Base-by-base conservation (phyloP, 92 coral and sea anemone genomes). In the Porites cylindrica region DNA sequence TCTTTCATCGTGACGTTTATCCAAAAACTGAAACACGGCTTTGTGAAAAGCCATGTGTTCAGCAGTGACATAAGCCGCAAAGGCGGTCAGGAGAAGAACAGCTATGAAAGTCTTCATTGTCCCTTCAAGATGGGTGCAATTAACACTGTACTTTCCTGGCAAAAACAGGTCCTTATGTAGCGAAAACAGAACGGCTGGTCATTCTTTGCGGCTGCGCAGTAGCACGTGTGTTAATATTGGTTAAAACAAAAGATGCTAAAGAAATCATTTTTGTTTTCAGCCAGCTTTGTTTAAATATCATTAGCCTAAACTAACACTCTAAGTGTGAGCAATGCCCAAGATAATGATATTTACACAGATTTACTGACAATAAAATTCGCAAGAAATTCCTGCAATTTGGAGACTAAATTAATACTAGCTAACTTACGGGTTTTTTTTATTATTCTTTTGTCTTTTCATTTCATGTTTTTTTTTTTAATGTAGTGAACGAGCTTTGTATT, bases 71-170 rank as follows among this genome's bases (percentile, higher is more conserved):
- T 73, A 83, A 5, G 74, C 87, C 29, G 64, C 74, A 8, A 51
- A 73, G 80, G 73, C 79, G 62, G 62, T 50, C 38, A 83, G 20
- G 17, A 83, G 23, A 32, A 83, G 24, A n/a, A 83, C 61, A 74
- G 66, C 73, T 83, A 21, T 50, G 65, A 83, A 12, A 8, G 80
- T 74, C 81, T 83, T 83, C 87, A 83, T 83, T 65, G 63, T 74
- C 80, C 43, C 81, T 83, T 75, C 51, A 21, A 62, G 80, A 51
- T 73, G 62, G 51, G 72, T 83, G 81, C 65, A 23, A 17, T 20
- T 38, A 66, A 74, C 87, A 72, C 64, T 74, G 87, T 74, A 63
- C 8, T 63, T 23, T 50, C 29, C 13, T 17, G 17, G 17, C 26
- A n/a, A 23, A 5, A n/a, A 62, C 16, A 12, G 53, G 26, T 2